A percentile compares a stretch with the other conserved stretches of the same genome.
Evolutionary conservation across 2,888 invertebrate genomes (phyloP).

Genomic region (Adineta ricciae): DNA sequence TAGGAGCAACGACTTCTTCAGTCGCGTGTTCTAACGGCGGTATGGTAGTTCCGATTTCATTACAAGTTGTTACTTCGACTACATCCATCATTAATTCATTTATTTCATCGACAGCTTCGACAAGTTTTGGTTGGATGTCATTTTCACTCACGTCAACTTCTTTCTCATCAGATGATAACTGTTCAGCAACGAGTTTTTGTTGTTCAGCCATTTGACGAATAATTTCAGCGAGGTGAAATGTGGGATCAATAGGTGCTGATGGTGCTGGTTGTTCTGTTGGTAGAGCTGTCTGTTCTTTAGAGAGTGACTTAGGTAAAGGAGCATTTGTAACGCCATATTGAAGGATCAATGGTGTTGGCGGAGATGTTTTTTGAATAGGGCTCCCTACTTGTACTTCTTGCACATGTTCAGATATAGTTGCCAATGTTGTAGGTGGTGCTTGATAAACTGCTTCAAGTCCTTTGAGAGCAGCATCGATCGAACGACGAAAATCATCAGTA

Average conservation of each 20-base stretch:
- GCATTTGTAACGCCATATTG: neutral
- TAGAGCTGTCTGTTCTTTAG: neutral
- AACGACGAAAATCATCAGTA: slow-evolving; percentile 1
- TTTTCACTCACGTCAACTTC: neutral
- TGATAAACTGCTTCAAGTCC: neutral
- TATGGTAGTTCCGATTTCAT: neutral
- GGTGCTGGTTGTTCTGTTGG: neutral
- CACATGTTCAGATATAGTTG: neutral
- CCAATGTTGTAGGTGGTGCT: neutral
- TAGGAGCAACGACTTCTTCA: neutral
- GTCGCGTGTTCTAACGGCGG: neutral
- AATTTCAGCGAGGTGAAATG: neutral
- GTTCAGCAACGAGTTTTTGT: neutral
- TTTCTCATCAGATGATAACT: neutral
- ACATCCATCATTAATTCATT: slow-evolving; percentile 17
- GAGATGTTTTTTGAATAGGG: neutral
- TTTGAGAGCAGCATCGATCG: neutral
- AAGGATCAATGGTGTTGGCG: neutral
- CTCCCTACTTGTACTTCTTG: neutral
- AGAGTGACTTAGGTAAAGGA: neutral
- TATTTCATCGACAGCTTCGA: neutral
- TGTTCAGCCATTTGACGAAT: neutral
- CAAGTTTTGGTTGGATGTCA: slow-evolving; percentile 5
- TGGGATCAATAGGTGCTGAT: neutral
- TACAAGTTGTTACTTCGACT: neutral